These are phyloP conservation scores for Trichopoda pennipes DNA, from an alignment of 2,888 invertebrate species.

Conservation along the genomic window DNA sequence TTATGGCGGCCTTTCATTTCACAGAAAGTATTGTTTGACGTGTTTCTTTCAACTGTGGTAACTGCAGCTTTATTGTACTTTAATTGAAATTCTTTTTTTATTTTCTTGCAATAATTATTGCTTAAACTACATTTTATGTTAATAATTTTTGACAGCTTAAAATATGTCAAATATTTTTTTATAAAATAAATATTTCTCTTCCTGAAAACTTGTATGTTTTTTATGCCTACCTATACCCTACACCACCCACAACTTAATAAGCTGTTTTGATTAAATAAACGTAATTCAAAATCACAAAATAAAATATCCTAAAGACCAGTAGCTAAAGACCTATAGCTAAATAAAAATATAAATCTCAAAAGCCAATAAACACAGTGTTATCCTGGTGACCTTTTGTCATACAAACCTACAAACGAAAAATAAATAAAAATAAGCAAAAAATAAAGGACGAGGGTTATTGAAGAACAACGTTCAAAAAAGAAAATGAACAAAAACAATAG, in stretches of 20 bases:
- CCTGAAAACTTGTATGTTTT: no score
- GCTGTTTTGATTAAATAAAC: not conserved
- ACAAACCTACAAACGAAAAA: conserved; percentile 58
- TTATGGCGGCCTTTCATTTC: no score
- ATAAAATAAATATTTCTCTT: not conserved
- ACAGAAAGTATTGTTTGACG: no score
- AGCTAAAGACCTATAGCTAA: not conserved
- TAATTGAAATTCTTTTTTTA: no score
- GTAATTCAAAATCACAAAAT: not conserved
- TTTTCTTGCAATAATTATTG: no score
- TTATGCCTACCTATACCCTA: not conserved
- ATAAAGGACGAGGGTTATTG: not conserved
- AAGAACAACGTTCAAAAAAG: conserved; percentile 13
- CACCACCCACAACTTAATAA: not conserved
- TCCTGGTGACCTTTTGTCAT: conserved; percentile 63
- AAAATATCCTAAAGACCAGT: not conserved
- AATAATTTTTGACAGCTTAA: not conserved
- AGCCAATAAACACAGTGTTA: conserved; percentile 49
- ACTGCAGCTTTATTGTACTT: no score
- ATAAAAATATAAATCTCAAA: not conserved
- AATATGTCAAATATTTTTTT: not conserved
- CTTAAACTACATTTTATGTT: not conserved
- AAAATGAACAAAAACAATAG: conserved; percentile 13
- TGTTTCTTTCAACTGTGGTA: no score
- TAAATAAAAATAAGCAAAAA: conserved; percentile 26